A percentile compares a stretch with the other conserved stretches of the same genome.
Evolutionary conservation across 2,888 invertebrate genomes (phyloP).

Genomic region (Cerceris ruficornis): DNA sequence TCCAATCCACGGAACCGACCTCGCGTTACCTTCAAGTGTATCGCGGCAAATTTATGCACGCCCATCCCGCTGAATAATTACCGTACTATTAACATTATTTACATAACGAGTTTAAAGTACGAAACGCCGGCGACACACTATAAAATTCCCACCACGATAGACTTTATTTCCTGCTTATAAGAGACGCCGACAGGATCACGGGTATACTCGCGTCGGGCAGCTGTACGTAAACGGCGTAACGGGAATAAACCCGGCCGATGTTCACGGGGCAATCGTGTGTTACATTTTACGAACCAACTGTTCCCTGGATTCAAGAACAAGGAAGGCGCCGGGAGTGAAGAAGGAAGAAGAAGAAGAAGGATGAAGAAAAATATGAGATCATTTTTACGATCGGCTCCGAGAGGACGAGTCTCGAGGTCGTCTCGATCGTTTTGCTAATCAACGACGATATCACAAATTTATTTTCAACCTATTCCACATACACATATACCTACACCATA

Average conservation of each 20-base stretch:
- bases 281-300: slow-evolving; percentile 21
- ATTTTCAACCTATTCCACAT: slow-evolving; percentile 24
- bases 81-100: slow-evolving; percentile 39
- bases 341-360: background rate
- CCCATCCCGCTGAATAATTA: slow-evolving; percentile 41
- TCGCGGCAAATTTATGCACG: slow-evolving; percentile 43
- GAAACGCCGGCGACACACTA: slow-evolving; percentile 20
- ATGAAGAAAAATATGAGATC: too few species aligned
- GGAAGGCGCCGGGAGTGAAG: background rate
- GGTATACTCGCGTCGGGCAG: background rate
- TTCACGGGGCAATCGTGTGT: slow-evolving; percentile 10
- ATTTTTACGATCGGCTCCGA: slow-evolving; percentile 9
- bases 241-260: slow-evolving; percentile 13
- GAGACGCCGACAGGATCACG: background rate
- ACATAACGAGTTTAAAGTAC: slow-evolving; percentile 48
- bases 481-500: background rate
- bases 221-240: slow-evolving; percentile 17
- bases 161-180: slow-evolving; percentile 30
- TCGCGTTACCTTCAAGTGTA: slow-evolving; percentile 23
- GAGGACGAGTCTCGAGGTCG: slow-evolving; percentile 5
- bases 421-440: slow-evolving; percentile 29
- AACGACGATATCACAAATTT: slow-evolving; percentile 14
- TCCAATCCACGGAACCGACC: slow-evolving; percentile 20
- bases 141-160: slow-evolving; percentile 14
- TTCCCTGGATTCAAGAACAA: background rate